Conservation (phyloP, 2,888 invertebrate species). For the Cordilura impudica region DNA sequence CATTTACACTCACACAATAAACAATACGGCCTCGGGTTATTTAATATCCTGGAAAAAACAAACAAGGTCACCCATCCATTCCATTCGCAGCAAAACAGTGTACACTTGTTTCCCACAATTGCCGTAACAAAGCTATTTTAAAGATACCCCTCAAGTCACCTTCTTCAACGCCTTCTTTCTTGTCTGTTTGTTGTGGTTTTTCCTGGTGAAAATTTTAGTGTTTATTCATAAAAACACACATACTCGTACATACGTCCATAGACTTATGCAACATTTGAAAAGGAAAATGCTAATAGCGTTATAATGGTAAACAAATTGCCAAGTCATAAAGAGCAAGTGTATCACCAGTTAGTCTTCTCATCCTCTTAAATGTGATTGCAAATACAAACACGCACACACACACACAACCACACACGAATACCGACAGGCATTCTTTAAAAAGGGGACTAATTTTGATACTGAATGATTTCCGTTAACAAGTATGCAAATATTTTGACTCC, state of each 20-base stretch:
- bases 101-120: slow-evolving; percentile 67
- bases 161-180: slow-evolving; percentile 48
- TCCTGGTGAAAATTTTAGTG: slow-evolving; percentile 28
- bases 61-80: slow-evolving; percentile 58
- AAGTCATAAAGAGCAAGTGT: slow-evolving; percentile 59
- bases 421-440: slow-evolving; percentile 37
- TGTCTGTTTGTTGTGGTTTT: not conserved
- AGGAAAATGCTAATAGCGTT: slow-evolving; percentile 76
- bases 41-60: slow-evolving; percentile 68
- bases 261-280: not conserved
- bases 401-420: not conserved
- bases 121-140: slow-evolving; percentile 60
- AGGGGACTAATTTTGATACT: slow-evolving; percentile 66
- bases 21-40: slow-evolving; percentile 64
- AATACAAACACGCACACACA: not conserved
- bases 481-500: slow-evolving; percentile 74
- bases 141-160: slow-evolving; percentile 56
- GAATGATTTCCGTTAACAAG: slow-evolving; percentile 74
- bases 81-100: not conserved
- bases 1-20: slow-evolving; percentile 64
- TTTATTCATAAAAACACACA: slow-evolving; percentile 1
- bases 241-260: not conserved
- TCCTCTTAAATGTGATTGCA: slow-evolving; percentile 41
- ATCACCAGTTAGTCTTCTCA: slow-evolving; percentile 48
- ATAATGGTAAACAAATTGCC: slow-evolving; percentile 72